Evolutionary conservation across 2,797 vertebrate species (phyloP).

Genomic region (Erethizon dorsatum): DNA sequence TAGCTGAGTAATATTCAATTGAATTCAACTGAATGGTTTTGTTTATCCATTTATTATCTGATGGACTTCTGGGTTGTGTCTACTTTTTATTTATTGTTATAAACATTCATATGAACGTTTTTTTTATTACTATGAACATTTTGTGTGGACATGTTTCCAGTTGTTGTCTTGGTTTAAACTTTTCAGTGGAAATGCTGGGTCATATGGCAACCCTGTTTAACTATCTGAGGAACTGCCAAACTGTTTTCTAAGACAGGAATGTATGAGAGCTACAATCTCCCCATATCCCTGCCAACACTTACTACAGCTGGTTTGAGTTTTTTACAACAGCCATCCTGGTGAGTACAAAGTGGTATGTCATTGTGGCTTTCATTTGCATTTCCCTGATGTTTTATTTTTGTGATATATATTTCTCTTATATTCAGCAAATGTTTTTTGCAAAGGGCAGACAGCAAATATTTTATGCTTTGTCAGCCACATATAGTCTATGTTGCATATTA

Average conservation of each 20-base stretch:
- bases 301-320: background rate
- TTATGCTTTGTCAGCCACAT: background rate
- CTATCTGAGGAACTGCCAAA: conserved; percentile 15
- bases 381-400: conserved; percentile 23
- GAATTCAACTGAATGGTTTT: background rate
- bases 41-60: background rate
- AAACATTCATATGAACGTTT: background rate
- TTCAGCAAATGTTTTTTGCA: background rate
- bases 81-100: background rate
- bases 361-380: conserved; percentile 51
- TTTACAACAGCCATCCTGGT: background rate
- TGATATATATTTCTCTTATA: background rate
- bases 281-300: conserved; percentile 24
- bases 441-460: background rate
- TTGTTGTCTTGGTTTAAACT: conserved; percentile 3
- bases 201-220: conserved; percentile 15
- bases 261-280: background rate
- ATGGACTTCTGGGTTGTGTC: background rate
- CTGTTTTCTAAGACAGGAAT: conserved; percentile 20
- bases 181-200: background rate
- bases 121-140: background rate
- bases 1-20: background rate
- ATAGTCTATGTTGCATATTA: background rate
- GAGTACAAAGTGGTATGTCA: background rate
- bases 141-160: conserved; percentile 6